phyloP scores from a whole-genome alignment of 2,888 invertebrate genomes.

The Sinohyriopsis cumingii region DNA sequence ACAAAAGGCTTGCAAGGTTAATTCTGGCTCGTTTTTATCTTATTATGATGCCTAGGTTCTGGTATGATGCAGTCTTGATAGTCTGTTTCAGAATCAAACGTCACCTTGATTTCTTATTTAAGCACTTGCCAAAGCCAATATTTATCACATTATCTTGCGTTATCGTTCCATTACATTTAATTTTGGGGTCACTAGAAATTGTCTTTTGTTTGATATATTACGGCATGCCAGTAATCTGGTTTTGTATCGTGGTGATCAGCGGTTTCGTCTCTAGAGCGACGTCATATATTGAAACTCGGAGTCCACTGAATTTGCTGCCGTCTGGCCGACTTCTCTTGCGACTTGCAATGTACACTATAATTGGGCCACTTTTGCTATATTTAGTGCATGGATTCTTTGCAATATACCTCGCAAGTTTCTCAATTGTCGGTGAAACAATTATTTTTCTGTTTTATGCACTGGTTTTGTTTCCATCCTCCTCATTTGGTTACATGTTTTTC shows the following conservation, averaged over 20 bases:
- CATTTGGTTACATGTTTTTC: conserved; percentile 31
- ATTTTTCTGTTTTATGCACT: conserved; percentile 19
- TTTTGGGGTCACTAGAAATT: conserved; percentile 1
- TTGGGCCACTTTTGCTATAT: too few species aligned
- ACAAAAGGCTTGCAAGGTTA: conserved; percentile 4
- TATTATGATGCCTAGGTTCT: conserved; percentile 14
- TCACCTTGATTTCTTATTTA: background rate
- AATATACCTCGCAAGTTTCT: conserved; percentile 15
- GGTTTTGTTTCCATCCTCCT: conserved; percentile 15
- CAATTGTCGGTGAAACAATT: conserved; percentile 14
- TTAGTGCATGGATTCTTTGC: background rate
- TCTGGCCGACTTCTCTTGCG: too few species aligned
- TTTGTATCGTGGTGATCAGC: background rate
- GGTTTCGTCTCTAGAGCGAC: background rate
- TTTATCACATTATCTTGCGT: too few species aligned
- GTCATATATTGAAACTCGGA: too few species aligned
- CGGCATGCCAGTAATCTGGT: conserved; percentile 3
- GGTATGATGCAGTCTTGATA: conserved; percentile 2
- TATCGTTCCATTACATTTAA: background rate
- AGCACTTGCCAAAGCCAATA: too few species aligned
- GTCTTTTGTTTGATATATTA: conserved; percentile 6
- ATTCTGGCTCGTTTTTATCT: conserved; percentile 11
- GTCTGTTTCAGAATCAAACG: conserved; percentile 1
- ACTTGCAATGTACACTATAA: too few species aligned
- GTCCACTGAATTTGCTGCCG: too few species aligned